Base-by-base conservation (phyloP, 1,140 invertebrate species). In the Diabrotica virgifera region DNA sequence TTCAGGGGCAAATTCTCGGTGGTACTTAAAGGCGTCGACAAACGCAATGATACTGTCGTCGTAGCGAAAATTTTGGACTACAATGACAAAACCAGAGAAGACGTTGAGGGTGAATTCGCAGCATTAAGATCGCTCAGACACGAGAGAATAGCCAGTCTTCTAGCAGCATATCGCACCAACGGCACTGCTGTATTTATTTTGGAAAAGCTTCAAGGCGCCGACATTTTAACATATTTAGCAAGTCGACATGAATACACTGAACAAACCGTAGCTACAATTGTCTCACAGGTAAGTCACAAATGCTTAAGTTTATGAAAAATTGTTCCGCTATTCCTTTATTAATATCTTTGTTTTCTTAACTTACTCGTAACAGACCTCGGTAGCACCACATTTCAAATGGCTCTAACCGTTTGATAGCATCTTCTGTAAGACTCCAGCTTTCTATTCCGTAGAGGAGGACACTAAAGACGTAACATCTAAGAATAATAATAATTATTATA, bases 151-250 rank as follows among this genome's bases (percentile, higher is more conserved):
- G 89, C 90, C 0, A 82, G 85, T 5, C 76, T 97, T 0, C 77
- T 90, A 52, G 88, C 84, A 8, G 90, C 90, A 0, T 94, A 87
- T 73, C 88, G 88, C 74, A 83, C 86, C 0, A 81, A 84, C 0
- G 86, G 86, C 13, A 84, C 86, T 0, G 87, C 88, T 12, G 85
- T 90, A 0, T 85, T 95, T 24, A 85, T 96, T 5, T 81, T 94
- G 78, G 94, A 97, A 75, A 94, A 92, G 73, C 81, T 97, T 0
- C 93, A 94, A 74, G 94, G 95, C 0, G 90, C 94, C n/a, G 93
- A 97, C 74, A 85, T 97, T 50, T 78, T 97, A 0, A 93, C 93
- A 0, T 96, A 94, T 74, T 82, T 98, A 11, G 89, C 93, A 2
- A 91, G 88, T 67, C 85, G 89, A 59, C 90, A 95, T 72, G 90